Evolutionary conservation across 2,888 invertebrate genomes (phyloP), one percentile per base, ranked within the genome.

Genomic region (Glomeris marginata): DNA sequence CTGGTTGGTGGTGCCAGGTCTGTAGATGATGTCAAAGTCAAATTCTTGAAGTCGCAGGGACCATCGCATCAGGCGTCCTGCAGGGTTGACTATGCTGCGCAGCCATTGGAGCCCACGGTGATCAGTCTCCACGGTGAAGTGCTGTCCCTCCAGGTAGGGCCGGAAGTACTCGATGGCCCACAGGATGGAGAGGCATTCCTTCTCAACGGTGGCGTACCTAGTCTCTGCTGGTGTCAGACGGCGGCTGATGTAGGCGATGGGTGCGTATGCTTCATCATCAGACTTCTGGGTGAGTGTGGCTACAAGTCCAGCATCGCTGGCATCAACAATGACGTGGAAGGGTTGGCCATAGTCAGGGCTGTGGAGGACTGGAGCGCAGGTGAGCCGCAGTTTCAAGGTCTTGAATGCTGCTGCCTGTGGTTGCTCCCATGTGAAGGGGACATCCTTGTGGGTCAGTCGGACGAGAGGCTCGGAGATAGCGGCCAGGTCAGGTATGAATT

Each of bases 121-220:
- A 49, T 63, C 61, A 0, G 59, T 60, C 6, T 51, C 22, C 8
- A 62, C 47, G 15, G 52, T 53, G 47, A 63, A 60, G 2, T 45
- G 42, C 4, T 53, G 33, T 1, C 60, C 58, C 45, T 53, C 52
- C 1, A 62, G 35, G 49, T 54, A 63, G 3, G 51, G 54, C 28
- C 56, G 41, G 45, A 58, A 60, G 20, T 57, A 56, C 35, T 55
- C 43, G 1, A 59, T 51, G 8, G 55, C 58, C 37, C 41, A 59
- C 8, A 61, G 42, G n/a, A 60, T 52, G 4, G 51, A 61, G 0
- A 57, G 37, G 1, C 47, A 58, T 51, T 63, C 62, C 38, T 55
- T 54, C 47, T 62, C 60, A 1, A 55, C 58, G 4, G 58, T 57
- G 1, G 55, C 41, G 37, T 62, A 60, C 11, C 54, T 57, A 20